These are phyloP conservation scores for Enoplosus armatus DNA, from an alignment of 2,797 vertebrate species.

Conservation along the genomic window DNA sequence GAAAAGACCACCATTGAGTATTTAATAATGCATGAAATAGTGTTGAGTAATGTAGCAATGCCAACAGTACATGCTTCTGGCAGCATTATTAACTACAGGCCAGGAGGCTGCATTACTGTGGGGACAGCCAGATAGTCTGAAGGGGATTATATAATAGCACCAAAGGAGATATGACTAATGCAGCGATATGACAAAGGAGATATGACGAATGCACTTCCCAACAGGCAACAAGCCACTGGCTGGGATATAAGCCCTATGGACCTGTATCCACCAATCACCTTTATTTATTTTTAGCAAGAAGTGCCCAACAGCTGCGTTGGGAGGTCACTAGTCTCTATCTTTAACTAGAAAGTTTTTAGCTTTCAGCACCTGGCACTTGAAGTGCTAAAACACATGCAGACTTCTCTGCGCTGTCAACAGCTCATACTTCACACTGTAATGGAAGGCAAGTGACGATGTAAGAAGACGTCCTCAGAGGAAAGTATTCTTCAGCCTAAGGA, in stretches of 20 bases:
- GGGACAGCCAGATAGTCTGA: conserved; percentile 42
- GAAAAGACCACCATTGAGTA: conserved; percentile 30
- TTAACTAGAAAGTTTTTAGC: conserved; percentile 25
- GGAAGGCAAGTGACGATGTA: conserved; percentile 2
- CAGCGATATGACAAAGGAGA: conserved; percentile 54
- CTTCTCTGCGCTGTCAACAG: conserved; percentile 37
- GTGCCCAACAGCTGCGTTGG: conserved; percentile 15
- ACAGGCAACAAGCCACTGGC: conserved; percentile 35
- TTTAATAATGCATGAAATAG: conserved; percentile 55
- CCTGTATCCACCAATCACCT: conserved; percentile 37
- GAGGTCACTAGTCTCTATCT: conserved; percentile 5
- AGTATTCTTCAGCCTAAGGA: conserved; percentile 22
- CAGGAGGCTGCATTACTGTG: conserved; percentile 30
- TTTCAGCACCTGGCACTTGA: conserved; percentile 31
- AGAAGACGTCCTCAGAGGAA: conserved; percentile 25
- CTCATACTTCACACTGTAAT: conserved; percentile 20
- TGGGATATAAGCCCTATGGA: conserved; percentile 30
- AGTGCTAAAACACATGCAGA: conserved; percentile 39
- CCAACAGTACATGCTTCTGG: conserved; percentile 27
- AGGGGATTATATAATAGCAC: conserved; percentile 61
- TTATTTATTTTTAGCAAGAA: conserved; percentile 53
- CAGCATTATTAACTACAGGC: conserved; percentile 42
- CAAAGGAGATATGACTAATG: conserved; percentile 65
- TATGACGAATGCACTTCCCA: conserved; percentile 55
- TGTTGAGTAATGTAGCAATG: conserved; percentile 46